Conservation (phyloP, 1,140 invertebrate species). For the Hesperophylax magnus region DNA sequence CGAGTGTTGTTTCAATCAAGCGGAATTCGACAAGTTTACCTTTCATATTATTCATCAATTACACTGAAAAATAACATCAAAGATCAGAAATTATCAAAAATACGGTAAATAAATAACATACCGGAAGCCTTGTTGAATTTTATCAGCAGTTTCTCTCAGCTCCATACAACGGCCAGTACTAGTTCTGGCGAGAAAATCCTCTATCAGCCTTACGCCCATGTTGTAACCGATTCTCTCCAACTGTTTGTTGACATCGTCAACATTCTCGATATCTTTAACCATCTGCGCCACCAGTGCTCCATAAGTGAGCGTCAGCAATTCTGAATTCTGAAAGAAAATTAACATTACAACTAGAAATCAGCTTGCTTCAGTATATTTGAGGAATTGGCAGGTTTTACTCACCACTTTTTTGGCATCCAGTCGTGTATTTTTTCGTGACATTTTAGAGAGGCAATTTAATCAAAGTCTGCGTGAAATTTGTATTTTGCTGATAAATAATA, state of each 20-base stretch:
- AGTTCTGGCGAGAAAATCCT: constrained; percentile 97
- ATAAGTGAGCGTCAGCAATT: constrained; percentile 97
- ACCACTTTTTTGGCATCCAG: constrained; percentile 70
- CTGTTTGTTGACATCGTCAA: constrained; percentile 97
- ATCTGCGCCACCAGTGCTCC: constrained; percentile 97
- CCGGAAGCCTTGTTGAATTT: constrained; percentile 84
- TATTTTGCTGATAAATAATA: too few relatives aligned
- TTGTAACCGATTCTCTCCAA: constrained; percentile 96
- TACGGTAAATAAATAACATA: constrained; percentile 57
- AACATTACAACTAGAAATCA: background rate
- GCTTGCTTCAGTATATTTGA: background rate
- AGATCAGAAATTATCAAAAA: too few relatives aligned
- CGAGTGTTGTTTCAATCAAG: too few relatives aligned
- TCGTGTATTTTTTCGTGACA: constrained; percentile 68
- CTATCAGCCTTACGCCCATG: constrained; percentile 97
- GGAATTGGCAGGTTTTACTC: constrained; percentile 54
- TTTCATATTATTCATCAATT: too few relatives aligned
- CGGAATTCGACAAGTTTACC: too few relatives aligned
- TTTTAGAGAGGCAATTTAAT: constrained; percentile 51
- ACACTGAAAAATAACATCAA: too few relatives aligned
- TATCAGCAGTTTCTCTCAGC: constrained; percentile 97
- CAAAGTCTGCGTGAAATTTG: too few relatives aligned
- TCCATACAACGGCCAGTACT: constrained; percentile 93
- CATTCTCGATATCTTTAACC: constrained; percentile 97
- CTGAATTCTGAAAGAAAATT: constrained; percentile 86